Conservation (phyloP, 2,797 vertebrate species). For the Onychomys torridus region DNA sequence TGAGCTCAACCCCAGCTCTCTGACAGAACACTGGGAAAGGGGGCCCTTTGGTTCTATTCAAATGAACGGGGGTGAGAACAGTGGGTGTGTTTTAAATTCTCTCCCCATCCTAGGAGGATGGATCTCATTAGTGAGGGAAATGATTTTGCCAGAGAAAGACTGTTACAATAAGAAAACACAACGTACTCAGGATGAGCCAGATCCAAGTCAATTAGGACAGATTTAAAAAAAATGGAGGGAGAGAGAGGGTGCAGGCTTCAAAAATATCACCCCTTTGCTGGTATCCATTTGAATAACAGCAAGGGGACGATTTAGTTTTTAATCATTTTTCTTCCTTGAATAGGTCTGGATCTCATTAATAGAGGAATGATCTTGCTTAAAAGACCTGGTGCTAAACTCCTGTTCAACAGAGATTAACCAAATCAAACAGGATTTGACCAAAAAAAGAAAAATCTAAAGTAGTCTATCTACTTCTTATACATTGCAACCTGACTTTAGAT, state of each 20-base stretch:
- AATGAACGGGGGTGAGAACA: constrained; percentile 87
- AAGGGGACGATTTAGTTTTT: constrained; percentile 80
- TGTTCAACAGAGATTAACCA: constrained; percentile 85
- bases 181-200: constrained; percentile 87
- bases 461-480: constrained; percentile 73
- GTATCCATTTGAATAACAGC: constrained; percentile 85
- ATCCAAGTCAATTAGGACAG: constrained; percentile 87
- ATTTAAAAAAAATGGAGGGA: background rate
- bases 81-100: constrained; percentile 91
- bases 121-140: constrained; percentile 91
- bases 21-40: constrained; percentile 89
- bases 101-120: constrained; percentile 88
- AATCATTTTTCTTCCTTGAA: constrained; percentile 83
- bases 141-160: constrained; percentile 87
- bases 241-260: constrained; percentile 38
- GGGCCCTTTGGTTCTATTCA: constrained; percentile 90
- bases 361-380: constrained; percentile 83
- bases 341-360: constrained; percentile 86
- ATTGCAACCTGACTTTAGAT: constrained; percentile 72
- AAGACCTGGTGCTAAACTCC: constrained; percentile 84
- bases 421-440: constrained; percentile 81
- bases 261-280: constrained; percentile 81
- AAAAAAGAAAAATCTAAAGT: constrained; percentile 72
- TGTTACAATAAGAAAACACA: constrained; percentile 90
- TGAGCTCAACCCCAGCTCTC: constrained; percentile 88